Percentiles rank a stretch among this genome's conserved stretches.
These are phyloP conservation scores for Clytia hemisphaerica DNA, from an alignment of 30 jellyfish, hydroid and myxozoan genomes.

Conservation along the genomic window DNA sequence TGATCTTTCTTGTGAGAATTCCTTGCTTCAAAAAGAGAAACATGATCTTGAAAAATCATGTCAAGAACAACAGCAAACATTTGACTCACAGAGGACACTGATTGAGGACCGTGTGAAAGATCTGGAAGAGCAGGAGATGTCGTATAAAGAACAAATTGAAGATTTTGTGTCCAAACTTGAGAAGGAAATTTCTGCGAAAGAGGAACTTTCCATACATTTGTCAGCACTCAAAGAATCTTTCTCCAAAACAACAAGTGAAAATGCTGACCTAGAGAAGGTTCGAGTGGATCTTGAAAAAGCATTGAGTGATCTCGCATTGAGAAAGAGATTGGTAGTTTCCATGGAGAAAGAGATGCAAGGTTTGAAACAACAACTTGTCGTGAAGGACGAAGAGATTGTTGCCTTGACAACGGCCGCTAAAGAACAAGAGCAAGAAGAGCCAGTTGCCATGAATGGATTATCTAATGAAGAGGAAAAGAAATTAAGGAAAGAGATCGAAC, in stretches of 20 bases:
- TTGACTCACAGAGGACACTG: no score
- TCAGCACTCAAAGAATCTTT: no score
- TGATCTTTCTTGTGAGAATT: no score
- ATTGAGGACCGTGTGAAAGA: no score
- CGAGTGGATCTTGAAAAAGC: neutral
- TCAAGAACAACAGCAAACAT: no score
- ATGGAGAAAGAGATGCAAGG: conserved; percentile 16
- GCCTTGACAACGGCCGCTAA: neutral
- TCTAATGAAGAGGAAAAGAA: no score
- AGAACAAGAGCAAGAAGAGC: conserved; percentile 3
- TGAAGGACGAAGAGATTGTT: neutral
- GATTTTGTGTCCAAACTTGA: neutral
- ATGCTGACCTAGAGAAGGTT: no score
- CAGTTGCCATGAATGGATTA: no score
- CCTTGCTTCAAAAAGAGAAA: no score
- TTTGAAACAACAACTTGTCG: neutral
- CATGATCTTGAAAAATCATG: no score
- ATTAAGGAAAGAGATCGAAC: neutral
- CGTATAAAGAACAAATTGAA: neutral
- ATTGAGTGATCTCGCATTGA: neutral
- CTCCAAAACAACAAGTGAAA: no score
- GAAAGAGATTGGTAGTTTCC: conserved; percentile 12
- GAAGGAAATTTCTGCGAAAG: neutral
- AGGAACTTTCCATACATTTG: no score
- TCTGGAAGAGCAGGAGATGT: neutral